Evolutionary conservation across 2,113 vertebrate genomes (phyloP).

Genomic region (Ploceus nigricollis): DNA sequence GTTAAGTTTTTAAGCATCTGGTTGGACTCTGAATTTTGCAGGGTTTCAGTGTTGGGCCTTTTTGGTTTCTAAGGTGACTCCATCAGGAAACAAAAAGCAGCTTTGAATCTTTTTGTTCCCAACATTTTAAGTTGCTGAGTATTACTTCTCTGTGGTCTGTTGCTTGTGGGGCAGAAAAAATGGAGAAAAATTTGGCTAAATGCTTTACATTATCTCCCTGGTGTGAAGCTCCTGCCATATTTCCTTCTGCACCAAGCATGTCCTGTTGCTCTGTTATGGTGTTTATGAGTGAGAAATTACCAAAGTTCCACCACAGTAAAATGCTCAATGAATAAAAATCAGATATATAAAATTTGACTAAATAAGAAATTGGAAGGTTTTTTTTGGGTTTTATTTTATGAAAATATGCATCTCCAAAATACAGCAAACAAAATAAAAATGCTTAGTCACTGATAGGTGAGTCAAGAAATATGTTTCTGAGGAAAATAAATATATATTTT

Average conservation of each 20-base stretch:
- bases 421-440: background rate
- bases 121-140: background rate
- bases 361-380: background rate
- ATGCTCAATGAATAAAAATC: background rate
- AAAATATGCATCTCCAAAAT: background rate
- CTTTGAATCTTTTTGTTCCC: background rate
- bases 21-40: background rate
- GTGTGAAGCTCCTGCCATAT: background rate
- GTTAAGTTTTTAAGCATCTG: background rate
- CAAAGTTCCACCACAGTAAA: background rate
- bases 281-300: background rate
- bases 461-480: background rate
- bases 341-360: background rate
- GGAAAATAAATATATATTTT: background rate
- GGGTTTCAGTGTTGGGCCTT: background rate
- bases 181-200: background rate
- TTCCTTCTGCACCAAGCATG: background rate
- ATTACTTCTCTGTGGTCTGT: background rate
- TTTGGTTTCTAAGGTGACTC: background rate
- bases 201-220: background rate
- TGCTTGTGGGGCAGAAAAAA: background rate
- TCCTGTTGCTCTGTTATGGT: background rate
- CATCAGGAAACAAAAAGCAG: background rate
- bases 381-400: background rate
- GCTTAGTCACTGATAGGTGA: background rate